Conservation (phyloP, 2,113 vertebrate genomes). For the Actenoides lindsayi region DNA sequence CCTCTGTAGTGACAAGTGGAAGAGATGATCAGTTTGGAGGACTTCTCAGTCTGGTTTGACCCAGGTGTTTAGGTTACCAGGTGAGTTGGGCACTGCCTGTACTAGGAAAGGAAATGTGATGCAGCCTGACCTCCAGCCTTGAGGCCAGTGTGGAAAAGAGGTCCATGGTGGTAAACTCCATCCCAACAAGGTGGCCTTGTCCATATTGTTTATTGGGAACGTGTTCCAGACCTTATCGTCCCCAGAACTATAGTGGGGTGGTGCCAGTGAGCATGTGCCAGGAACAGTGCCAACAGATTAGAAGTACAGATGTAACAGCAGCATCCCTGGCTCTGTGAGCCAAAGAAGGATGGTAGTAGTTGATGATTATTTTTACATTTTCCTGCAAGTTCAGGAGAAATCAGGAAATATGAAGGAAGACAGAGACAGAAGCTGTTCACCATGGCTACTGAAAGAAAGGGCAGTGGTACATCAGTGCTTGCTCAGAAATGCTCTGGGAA, state of each 20-base stretch:
- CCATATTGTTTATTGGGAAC: neutral
- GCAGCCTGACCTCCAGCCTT: neutral
- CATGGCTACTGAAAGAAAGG: neutral
- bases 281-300: neutral
- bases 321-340: neutral
- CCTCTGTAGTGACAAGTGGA: neutral
- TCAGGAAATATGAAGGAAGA: neutral
- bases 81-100: neutral
- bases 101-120: neutral
- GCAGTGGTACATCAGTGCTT: neutral
- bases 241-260: neutral
- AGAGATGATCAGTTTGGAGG: neutral
- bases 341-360: neutral
- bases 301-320: neutral
- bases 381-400: neutral
- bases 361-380: neutral
- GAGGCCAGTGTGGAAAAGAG: neutral
- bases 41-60: neutral
- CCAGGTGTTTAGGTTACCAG: rapidly evolving
- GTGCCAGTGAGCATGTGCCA: neutral
- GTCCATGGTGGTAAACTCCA: neutral
- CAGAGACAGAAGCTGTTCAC: neutral
- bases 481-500: neutral
- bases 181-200: neutral
- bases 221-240: neutral